Base-by-base conservation (phyloP, 2,888 invertebrate species). In the Alsophila aescularia region DNA sequence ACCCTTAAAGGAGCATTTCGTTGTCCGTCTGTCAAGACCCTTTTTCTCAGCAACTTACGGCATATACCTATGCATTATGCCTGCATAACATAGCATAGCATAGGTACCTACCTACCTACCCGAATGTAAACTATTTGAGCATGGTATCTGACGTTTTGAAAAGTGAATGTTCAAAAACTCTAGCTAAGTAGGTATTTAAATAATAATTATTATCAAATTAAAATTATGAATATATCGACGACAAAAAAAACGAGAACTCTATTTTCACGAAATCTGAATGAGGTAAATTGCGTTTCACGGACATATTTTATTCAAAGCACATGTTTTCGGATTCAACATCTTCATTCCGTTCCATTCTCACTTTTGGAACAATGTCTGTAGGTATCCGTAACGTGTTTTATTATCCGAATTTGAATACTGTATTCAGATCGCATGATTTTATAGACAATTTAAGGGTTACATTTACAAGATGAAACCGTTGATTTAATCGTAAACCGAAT, bases 381-480 rank as follows among this genome's bases (percentile, higher is more conserved):
- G n/a, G n/a, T n/a, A n/a, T n/a, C 68, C 66, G 60, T 69, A 72
- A 70, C 70, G 53, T 63, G 57, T 80, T 79, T 78, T 80, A 81
- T 75, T 73, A 69, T 67, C 60, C 44, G 59, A 73, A 70, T 79
- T 75, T 72, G 76, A 80, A 79, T 81, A 77, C 72, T 51, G 63
- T 69, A 72, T 73, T 72, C 72, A 70, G 50, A 81, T 81, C 75
- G 75, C 78, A 81, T 79, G 83, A 85, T 85, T 86, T 83, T 83
- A 85, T 81, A 68, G 79, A 71, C 79, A 73, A 79, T 79, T 83
- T 81, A 81, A 81, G 83, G 83, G 83, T 79, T 79, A 79, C 80
- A 79, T 83, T 84, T 81, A 85, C 81, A 80, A 83, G 82, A 81
- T 76, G 81, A 81, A 81, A 81, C 83, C 80, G 83, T 85, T 86